Evolutionary conservation across 2,113 vertebrate genomes (phyloP), one percentile per base, ranked within the genome.

Genomic region (Scatophagus argus): DNA sequence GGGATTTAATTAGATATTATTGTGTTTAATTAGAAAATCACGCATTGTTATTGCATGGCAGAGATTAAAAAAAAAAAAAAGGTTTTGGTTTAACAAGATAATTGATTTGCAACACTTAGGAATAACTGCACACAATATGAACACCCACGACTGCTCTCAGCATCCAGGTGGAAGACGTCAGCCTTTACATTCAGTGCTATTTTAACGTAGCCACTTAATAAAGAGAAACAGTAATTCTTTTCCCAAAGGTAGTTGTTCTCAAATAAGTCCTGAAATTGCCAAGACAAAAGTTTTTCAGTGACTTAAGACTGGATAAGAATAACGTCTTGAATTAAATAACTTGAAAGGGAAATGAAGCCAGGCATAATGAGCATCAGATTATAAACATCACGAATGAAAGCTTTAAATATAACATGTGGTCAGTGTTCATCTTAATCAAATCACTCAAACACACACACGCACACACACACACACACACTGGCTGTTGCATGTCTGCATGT

Each of bases 361-460:
- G 60, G 43, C 61, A 55, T 17, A 11, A 51, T 1, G 3, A 16
- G 17, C n/a, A 16, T 60, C 41, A 65, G n/a, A 23, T 21, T 31
- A 5, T 43, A 56, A 82, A 52, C 13, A 43, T 47, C 51, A 52
- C 5, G 36, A 55, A 55, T 61, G 21, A 49, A 55, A 41, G 8
- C 2, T 61, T 43, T 29, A 41, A 47, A 67, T 73, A 67, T 47
- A 79, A 36, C 19, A 29, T 39, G n/a, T 66, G 19, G 72, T 70
- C 66, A 3, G 16, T n/a, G 32, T 55, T 70, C 21, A 60, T 7
- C 52, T 59, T 16, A 25, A 60, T 55, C 8, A 60, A n/a, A 41
- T 51, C 54, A 32, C 9, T 51, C 54, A 32, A 7, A 34, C 8
- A 8, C 12, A 17, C 11, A 43, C 16, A 55, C 19, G 27, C 49